phyloP scores from a whole-genome alignment of 2,888 invertebrate species.

The Cordilura impudica region DNA sequence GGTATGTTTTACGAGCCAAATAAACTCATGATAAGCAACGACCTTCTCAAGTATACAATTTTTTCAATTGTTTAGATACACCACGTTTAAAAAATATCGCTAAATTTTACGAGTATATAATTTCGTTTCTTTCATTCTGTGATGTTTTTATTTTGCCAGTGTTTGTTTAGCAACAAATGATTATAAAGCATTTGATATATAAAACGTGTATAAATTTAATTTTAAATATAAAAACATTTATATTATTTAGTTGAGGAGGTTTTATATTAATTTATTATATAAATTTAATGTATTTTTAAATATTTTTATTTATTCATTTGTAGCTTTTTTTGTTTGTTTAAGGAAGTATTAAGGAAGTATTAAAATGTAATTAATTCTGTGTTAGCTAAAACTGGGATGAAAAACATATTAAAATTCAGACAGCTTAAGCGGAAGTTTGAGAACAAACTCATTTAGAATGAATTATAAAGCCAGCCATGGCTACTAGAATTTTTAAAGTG shows the following conservation, averaged over 20 bases:
- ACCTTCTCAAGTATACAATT: constrained; percentile 48
- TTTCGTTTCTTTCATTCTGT: background rate
- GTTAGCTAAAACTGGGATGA: background rate
- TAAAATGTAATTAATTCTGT: background rate
- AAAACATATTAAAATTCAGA: too few species aligned
- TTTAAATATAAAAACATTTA: background rate
- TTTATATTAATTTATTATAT: background rate
- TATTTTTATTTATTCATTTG: background rate
- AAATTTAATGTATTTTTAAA: background rate
- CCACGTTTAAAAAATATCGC: background rate
- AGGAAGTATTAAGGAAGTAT: constrained; percentile 1
- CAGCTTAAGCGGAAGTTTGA: too few species aligned
- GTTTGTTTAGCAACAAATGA: background rate
- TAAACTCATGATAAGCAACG: constrained; percentile 37
- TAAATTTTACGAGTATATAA: constrained; percentile 12
- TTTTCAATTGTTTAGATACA: constrained; percentile 12
- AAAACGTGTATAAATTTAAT: background rate
- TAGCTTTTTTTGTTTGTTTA: background rate
- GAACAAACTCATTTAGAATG: too few species aligned
- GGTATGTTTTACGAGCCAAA: background rate
- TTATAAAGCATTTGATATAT: background rate
- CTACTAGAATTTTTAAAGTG: too few species aligned
- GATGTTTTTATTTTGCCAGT: background rate
- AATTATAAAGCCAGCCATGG: too few species aligned
- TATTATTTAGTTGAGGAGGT: background rate